Percentiles rank a stretch among this genome's conserved stretches.
Evolutionary conservation across 1,140 invertebrate species (phyloP).

Genomic region (Heliconius hermathena): DNA sequence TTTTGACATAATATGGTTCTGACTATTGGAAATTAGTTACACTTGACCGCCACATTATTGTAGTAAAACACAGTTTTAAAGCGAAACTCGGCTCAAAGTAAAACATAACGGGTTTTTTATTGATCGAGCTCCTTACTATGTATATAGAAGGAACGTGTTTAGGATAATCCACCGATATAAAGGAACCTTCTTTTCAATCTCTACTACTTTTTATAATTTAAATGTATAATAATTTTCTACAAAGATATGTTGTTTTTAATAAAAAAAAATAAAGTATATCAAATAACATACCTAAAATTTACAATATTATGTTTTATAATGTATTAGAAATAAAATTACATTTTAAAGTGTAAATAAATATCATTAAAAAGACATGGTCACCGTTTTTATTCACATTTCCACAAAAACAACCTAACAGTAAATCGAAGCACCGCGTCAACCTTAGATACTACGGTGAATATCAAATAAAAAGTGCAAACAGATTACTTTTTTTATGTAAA

Average conservation of each 20-base stretch:
- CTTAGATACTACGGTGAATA: background rate
- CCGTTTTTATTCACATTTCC: background rate
- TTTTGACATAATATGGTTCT: background rate
- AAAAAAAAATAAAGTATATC: too few relatives aligned
- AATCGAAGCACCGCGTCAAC: background rate
- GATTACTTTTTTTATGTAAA: background rate
- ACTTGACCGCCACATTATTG: background rate
- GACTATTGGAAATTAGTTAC: background rate
- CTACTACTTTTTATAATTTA: too few relatives aligned
- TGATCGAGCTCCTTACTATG: background rate
- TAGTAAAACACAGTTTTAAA: slow-evolving; percentile 6
- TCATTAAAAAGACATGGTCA: background rate
- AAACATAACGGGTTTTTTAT: slow-evolving; percentile 1
- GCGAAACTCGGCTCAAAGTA: background rate
- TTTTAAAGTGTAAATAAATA: background rate
- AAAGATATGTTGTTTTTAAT: too few relatives aligned
- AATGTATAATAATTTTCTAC: too few relatives aligned
- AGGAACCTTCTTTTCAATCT: too few relatives aligned
- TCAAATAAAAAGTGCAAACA: background rate
- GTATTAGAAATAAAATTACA: too few relatives aligned
- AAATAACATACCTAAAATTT: too few relatives aligned
- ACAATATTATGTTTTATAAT: too few relatives aligned
- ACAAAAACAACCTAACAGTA: slow-evolving; percentile 15
- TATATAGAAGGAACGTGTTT: too few relatives aligned
- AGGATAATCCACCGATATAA: too few relatives aligned